phyloP scores from a whole-genome alignment of 2,797 vertebrate genomes.

The Hozukius guyotensis region DNA sequence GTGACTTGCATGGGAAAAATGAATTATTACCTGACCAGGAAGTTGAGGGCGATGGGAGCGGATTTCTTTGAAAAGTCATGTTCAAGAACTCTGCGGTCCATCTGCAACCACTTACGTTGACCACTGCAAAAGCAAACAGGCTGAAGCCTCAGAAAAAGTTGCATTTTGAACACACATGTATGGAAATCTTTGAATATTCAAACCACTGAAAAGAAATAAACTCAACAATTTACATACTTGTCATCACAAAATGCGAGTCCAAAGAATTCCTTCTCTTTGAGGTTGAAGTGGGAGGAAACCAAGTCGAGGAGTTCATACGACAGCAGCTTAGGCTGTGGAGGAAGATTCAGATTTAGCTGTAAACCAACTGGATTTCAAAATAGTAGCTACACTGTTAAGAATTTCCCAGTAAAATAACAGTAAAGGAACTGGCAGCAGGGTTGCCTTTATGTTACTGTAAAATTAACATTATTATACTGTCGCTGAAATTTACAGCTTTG shows the following conservation, averaged over 20 bases:
- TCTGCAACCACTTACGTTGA: slow-evolving; percentile 95
- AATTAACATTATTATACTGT: too few species aligned
- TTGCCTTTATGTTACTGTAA: too few species aligned
- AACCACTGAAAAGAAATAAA: not conserved
- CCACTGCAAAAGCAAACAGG: slow-evolving; percentile 82
- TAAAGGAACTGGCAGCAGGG: too few species aligned
- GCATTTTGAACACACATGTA: not conserved
- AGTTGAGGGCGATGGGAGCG: slow-evolving; percentile 87
- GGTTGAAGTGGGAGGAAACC: slow-evolving; percentile 98
- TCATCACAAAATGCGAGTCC: slow-evolving; percentile 95
- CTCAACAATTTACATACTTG: slow-evolving; percentile 85
- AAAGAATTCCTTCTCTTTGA: slow-evolving; percentile 99
- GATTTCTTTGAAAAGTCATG: slow-evolving; percentile 97
- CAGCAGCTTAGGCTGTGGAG: slow-evolving; percentile 93
- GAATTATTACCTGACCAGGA: slow-evolving; percentile 90
- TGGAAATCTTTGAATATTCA: not conserved
- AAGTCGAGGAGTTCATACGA: slow-evolving; percentile 96
- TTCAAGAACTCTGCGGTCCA: slow-evolving; percentile 96
- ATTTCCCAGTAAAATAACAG: too few species aligned
- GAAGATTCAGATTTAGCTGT: slow-evolving; percentile 35
- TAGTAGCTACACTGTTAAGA: not conserved
- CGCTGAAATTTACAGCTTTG: too few species aligned
- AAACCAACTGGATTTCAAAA: not conserved
- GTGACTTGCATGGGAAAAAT: slow-evolving; percentile 8
- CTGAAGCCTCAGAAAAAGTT: not conserved